Evolutionary conservation across 2,797 vertebrate species (phyloP).

Genomic region (Tolypeutes matacus): DNA sequence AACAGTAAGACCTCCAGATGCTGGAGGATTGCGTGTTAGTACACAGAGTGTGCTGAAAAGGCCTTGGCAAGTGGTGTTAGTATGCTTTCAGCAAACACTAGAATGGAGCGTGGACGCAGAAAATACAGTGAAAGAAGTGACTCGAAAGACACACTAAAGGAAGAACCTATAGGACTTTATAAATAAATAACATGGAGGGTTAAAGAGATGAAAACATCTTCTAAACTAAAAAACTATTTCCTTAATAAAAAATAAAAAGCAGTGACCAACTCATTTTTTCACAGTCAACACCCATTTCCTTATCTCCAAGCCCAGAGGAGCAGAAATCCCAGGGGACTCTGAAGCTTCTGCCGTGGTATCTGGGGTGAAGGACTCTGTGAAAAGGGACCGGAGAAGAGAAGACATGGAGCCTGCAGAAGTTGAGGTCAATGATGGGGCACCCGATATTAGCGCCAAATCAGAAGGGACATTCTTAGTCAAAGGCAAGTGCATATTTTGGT

Average conservation of each 20-base stretch:
- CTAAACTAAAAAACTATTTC: background rate
- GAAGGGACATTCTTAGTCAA: slow-evolving; percentile 59
- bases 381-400: background rate
- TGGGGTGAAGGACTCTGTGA: fast-evolving
- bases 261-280: background rate
- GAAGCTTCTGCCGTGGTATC: background rate
- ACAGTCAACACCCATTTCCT: background rate
- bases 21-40: background rate
- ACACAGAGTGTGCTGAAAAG: fast-evolving
- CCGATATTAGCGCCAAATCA: background rate
- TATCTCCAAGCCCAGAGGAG: background rate
- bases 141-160: background rate
- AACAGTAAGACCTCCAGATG: background rate
- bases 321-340: background rate
- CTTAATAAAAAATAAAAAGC: background rate
- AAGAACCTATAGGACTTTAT: background rate
- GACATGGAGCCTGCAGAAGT: fast-evolving
- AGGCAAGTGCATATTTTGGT: slow-evolving; percentile 57
- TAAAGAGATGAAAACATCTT: background rate
- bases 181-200: background rate
- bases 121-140: background rate
- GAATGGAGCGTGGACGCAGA: background rate
- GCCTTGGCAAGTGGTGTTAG: background rate
- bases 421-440: fast-evolving
- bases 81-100: background rate